Percentiles rank a stretch among this genome's conserved stretches.
Conservation (phyloP, 2,888 invertebrate species). For the Thalpophila matura region DNA sequence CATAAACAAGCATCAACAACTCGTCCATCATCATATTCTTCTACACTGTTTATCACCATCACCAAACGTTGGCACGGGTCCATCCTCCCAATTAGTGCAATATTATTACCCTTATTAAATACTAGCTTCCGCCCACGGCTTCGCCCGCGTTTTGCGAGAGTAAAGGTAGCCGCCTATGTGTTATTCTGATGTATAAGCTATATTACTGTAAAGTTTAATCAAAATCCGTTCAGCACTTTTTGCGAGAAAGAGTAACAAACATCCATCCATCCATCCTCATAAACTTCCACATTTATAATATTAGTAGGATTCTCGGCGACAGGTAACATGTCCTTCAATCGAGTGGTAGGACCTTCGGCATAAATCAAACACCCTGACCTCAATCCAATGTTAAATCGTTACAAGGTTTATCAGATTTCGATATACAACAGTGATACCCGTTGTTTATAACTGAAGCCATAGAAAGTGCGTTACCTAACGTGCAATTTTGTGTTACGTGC, state of each 20-base stretch:
- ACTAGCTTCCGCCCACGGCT: too few relatives aligned
- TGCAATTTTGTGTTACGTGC: conserved; percentile 61
- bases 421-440: conserved; percentile 42
- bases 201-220: too few relatives aligned
- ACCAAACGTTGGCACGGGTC: conserved; percentile 32
- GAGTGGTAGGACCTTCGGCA: conserved; percentile 33
- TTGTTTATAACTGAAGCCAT: conserved; percentile 51
- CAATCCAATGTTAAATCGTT: conserved; percentile 56
- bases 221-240: too few relatives aligned
- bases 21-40: conserved; percentile 30
- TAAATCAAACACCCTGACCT: conserved; percentile 45
- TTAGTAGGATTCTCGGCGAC: conserved; percentile 22
- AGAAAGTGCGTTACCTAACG: conserved; percentile 65
- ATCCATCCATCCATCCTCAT: too few relatives aligned
- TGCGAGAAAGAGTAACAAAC: too few relatives aligned
- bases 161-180: too few relatives aligned
- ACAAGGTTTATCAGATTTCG: conserved; percentile 64
- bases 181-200: too few relatives aligned
- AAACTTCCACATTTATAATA: too few relatives aligned
- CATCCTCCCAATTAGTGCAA: conserved; percentile 36
- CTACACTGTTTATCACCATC: conserved; percentile 13
- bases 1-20: conserved; percentile 11
- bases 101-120: conserved; percentile 16
- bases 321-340: conserved; percentile 49
- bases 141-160: too few relatives aligned